These are phyloP conservation scores for Elgaria multicarinata DNA, from an alignment of 2,113 vertebrate species.

Conservation along the genomic window DNA sequence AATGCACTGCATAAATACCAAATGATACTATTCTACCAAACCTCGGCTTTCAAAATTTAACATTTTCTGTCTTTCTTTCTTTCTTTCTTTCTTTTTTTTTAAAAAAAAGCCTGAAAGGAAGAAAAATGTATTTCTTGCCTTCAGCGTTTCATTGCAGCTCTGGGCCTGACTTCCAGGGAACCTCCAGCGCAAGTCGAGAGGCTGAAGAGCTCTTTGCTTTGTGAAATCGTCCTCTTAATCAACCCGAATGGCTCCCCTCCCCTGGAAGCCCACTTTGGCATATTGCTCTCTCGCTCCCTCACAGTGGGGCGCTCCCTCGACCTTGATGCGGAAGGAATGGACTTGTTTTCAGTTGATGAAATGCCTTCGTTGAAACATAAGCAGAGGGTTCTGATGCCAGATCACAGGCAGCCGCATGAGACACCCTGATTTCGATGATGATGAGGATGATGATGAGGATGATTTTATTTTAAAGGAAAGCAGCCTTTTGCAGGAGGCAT, in stretches of 20 bases:
- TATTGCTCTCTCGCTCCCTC: background rate
- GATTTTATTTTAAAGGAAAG: background rate
- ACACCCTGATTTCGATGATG: too few relatives aligned
- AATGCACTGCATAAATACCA: too few relatives aligned
- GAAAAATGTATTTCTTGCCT: background rate
- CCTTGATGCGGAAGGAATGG: background rate
- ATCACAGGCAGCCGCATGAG: background rate
- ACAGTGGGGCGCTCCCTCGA: background rate
- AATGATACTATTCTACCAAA: too few relatives aligned
- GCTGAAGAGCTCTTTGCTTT: background rate
- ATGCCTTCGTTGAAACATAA: background rate
- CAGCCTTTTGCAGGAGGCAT: background rate
- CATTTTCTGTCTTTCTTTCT: too few relatives aligned
- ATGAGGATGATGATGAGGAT: too few relatives aligned
- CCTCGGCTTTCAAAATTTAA: background rate
- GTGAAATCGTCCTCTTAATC: slow-evolving; percentile 9
- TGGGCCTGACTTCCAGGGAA: background rate
- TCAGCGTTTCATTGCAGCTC: background rate
- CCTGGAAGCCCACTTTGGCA: background rate
- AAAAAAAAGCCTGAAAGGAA: background rate
- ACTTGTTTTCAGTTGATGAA: background rate
- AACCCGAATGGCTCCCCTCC: background rate
- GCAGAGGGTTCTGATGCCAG: background rate
- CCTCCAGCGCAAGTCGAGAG: background rate
- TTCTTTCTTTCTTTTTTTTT: too few relatives aligned